These are phyloP conservation scores for Hemicordylus capensis DNA, from an alignment of 2,113 vertebrate genomes.

Conservation along the genomic window DNA sequence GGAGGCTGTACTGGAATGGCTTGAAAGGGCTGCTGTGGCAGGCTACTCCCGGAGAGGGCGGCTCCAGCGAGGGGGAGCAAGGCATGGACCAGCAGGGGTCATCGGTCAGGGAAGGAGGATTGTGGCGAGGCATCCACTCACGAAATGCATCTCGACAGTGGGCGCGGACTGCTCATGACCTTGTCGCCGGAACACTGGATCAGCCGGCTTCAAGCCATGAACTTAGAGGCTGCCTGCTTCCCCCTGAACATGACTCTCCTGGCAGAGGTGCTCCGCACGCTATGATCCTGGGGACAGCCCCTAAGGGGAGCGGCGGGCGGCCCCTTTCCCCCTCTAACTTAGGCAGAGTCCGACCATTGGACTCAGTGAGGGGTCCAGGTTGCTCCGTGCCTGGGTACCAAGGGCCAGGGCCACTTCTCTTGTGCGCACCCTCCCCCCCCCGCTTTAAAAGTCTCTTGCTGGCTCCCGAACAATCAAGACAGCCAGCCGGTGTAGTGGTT, in stretches of 20 bases:
- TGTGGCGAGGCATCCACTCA: constrained; percentile 88
- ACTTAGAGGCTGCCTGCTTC: constrained; percentile 69
- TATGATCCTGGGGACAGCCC: not conserved
- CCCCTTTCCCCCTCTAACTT: not conserved
- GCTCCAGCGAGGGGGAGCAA: constrained; percentile 60
- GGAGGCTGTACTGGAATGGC: constrained; percentile 61
- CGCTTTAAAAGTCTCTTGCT: no score
- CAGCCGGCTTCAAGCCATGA: constrained; percentile 69
- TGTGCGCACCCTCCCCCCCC: no score
- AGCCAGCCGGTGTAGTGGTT: no score
- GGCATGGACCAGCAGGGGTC: constrained; percentile 80
- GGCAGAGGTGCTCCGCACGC: not conserved
- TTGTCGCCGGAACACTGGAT: constrained; percentile 73
- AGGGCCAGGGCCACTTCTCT: no score
- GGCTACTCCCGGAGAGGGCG: constrained; percentile 38
- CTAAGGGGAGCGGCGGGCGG: not conserved
- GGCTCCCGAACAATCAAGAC: no score
- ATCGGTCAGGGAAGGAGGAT: constrained; percentile 77
- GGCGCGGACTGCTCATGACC: constrained; percentile 82
- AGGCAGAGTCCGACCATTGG: no score
- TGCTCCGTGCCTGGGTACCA: no score
- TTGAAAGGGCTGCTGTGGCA: constrained; percentile 74
- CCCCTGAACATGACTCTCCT: constrained; percentile 66
- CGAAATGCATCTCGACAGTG: constrained; percentile 89
- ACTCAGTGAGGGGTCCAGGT: no score